Evolutionary conservation across 1,140 invertebrate species (phyloP).

Genomic region (Saccostrea cuccullata): DNA sequence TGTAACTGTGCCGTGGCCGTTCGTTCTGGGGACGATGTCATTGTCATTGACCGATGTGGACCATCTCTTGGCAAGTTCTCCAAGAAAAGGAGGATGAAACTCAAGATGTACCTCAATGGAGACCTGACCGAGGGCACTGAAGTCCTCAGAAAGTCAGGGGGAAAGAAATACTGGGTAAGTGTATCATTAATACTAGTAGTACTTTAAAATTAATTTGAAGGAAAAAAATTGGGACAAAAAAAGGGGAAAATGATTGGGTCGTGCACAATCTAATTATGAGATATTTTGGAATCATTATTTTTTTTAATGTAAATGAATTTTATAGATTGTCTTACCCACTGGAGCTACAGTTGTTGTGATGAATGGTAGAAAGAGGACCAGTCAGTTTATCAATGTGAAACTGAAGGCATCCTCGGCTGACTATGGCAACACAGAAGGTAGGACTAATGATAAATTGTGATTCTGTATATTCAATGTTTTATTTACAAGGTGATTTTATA

Average conservation of each 20-base stretch:
- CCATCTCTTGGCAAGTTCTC: constrained; percentile 40
- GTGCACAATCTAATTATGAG: too few species aligned
- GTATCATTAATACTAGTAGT: too few species aligned
- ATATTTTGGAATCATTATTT: too few species aligned
- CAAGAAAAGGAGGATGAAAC: constrained; percentile 45
- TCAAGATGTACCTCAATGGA: constrained; percentile 64
- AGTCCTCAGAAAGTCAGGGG: constrained; percentile 55
- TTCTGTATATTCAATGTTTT: too few species aligned
- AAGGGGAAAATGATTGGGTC: too few species aligned
- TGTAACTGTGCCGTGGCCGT: constrained; percentile 73
- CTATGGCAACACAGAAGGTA: constrained; percentile 67
- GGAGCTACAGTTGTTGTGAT: constrained; percentile 58
- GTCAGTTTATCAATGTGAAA: constrained; percentile 64
- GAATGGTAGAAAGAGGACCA: constrained; percentile 43
- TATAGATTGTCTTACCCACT: constrained; percentile 59
- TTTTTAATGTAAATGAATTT: not conserved
- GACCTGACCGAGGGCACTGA: constrained; percentile 65
- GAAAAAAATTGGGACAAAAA: too few species aligned
- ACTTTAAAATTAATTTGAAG: too few species aligned
- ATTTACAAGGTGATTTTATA: too few species aligned
- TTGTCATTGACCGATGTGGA: constrained; percentile 70
- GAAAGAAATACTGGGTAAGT: constrained; percentile 56
- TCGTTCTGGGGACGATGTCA: constrained; percentile 71
- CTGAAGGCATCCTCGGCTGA: constrained; percentile 61
- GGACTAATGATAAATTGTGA: not conserved